phyloP scores from a whole-genome alignment of 2,888 invertebrate species.

The Lingula anatina region DNA sequence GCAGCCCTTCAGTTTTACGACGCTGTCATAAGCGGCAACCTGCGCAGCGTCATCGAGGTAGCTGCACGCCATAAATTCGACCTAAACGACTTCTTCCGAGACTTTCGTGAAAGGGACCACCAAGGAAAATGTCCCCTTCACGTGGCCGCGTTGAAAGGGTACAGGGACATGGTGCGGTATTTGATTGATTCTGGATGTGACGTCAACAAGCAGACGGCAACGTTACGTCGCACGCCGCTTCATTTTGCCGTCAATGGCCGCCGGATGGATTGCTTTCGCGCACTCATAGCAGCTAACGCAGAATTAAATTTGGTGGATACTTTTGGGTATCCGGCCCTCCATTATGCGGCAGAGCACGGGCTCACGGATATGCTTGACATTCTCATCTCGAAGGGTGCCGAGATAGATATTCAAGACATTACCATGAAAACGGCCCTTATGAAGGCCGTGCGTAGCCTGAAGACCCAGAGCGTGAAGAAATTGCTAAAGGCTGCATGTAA shows the following conservation, averaged over 20 bases:
- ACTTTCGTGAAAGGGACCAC: slow-evolving; percentile 26
- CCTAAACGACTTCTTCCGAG: slow-evolving; percentile 24
- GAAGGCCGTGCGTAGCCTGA: slow-evolving; percentile 29
- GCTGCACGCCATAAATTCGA: slow-evolving; percentile 24
- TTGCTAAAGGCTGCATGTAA: slow-evolving; percentile 15
- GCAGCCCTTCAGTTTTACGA: slow-evolving; percentile 49
- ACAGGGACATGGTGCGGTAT: slow-evolving; percentile 18
- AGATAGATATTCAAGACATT: slow-evolving; percentile 25
- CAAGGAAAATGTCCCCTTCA: slow-evolving; percentile 25
- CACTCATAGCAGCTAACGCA: slow-evolving; percentile 21
- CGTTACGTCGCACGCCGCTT: slow-evolving; percentile 20
- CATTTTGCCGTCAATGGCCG: slow-evolving; percentile 26
- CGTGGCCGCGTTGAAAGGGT: slow-evolving; percentile 26
- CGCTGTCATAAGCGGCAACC: slow-evolving; percentile 50
- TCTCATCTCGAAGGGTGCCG: slow-evolving; percentile 16
- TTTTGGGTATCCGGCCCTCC: slow-evolving; percentile 26
- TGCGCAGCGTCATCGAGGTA: slow-evolving; percentile 39
- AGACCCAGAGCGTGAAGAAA: slow-evolving; percentile 20
- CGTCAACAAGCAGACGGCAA: slow-evolving; percentile 21
- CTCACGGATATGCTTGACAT: slow-evolving; percentile 18
- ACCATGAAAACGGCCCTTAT: slow-evolving; percentile 26
- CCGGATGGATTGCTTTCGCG: slow-evolving; percentile 27
- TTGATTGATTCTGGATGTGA: slow-evolving; percentile 17
- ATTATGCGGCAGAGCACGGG: slow-evolving; percentile 29
- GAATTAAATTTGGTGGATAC: slow-evolving; percentile 24